Percentiles rank a stretch among this genome's conserved stretches.
phyloP scores from a whole-genome alignment of 2,113 vertebrate species.

The Hipposideros armiger region DNA sequence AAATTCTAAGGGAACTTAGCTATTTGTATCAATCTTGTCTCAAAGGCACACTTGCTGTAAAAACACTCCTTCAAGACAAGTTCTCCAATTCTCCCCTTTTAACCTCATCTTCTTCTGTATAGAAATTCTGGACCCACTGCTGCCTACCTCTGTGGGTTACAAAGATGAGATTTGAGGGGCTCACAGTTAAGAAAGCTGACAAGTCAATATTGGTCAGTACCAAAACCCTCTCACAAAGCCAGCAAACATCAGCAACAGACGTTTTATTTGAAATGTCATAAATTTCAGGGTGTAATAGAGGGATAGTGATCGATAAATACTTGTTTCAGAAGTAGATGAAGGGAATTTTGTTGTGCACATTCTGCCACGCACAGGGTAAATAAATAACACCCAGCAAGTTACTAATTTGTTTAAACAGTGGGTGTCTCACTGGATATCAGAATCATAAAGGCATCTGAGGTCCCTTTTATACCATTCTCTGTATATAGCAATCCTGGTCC shows the following conservation, averaged over 20 bases:
- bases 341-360: not conserved
- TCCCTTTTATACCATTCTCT: not conserved
- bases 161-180: not conserved
- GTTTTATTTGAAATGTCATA: constrained; percentile 49
- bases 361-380: not conserved
- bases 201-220: not conserved
- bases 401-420: constrained; percentile 15
- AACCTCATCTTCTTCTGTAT: not conserved
- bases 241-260: not conserved
- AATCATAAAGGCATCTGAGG: not conserved
- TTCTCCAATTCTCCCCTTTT: not conserved
- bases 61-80: not conserved
- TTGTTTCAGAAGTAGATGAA: constrained; percentile 41
- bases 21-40: constrained; percentile 28
- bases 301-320: not conserved
- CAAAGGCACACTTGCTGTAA: not conserved
- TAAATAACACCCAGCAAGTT: not conserved
- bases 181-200: not conserved
- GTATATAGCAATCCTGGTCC: not conserved
- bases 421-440: not conserved
- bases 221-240: not conserved
- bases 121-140: not conserved
- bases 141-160: not conserved
- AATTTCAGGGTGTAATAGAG: not conserved
- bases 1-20: not conserved